Base-by-base conservation (phyloP, 2,113 vertebrate species). In the Asarcornis scutulata region DNA sequence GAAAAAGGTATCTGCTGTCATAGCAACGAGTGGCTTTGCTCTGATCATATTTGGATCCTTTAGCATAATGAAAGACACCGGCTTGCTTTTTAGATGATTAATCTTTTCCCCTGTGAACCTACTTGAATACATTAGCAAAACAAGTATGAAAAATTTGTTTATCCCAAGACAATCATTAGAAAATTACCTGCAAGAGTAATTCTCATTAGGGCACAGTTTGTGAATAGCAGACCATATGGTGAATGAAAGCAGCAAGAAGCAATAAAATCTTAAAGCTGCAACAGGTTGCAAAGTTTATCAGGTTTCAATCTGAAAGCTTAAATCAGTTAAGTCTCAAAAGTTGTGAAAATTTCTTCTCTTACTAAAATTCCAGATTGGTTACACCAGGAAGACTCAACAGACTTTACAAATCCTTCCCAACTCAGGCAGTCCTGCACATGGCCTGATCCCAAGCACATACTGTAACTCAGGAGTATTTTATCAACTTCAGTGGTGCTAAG, bases 91-190 rank as follows among this genome's bases (percentile, higher is more conserved):
- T 98, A 97, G 97, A 98, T 98, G 98, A 98, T 98, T 98, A 98
- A 98, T 98, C 98, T 98, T 98, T 98, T 98, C 98, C 98, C 98
- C 96, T 96, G 98, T 96, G 98, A 98, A 97, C 97, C 96, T 98
- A 74, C 96, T 98, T 97, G 98, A 98, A 98, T 98, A 98, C 97
- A 98, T 98, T 98, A 98, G 95, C 97, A 97, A 98, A 98, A 98
- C 97, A 97, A 98, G 97, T 97, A 97, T 98, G 98, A 98, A 98
- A 98, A 98, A 97, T 98, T 98, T 98, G 98, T 98, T 98, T 98
- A 98, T 98, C 98, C 98, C 98, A 98, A 98, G 98, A 98, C 97
- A 98, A 98, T 98, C 98, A 98, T 98, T 98, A 98, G 98, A 98
- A 98, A 98, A 98, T 98, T 98, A 98, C 98, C 98, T 98, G 98